Evolutionary conservation across 2,888 invertebrate genomes (phyloP), one percentile per base, ranked within the genome.

Genomic region (Agriotes lineatus): DNA sequence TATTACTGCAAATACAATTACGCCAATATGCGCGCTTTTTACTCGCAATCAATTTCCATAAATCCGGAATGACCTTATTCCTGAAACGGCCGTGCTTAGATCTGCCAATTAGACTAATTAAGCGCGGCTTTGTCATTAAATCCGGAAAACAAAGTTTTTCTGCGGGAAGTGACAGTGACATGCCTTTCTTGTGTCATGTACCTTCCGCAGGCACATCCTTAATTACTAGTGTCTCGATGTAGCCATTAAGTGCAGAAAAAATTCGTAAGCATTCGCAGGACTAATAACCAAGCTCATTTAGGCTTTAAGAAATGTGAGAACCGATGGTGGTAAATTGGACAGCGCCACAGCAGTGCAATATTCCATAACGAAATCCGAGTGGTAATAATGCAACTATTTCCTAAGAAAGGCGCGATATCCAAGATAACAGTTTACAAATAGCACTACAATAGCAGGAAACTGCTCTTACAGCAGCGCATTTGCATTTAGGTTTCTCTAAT

Each of bases 401-500:
- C 33, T 52, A 52, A 52, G 52, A 52, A 52, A 52, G 33, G 9
- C 25, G 48, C 18, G 52, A 52, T 52, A 16, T 6, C 10, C n/a
- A 50, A 50, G 50, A 50, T 50, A 50, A 33, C 50, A 45, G 25
- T 33, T 50, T 50, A 50, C 50, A 50, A 50, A 50, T 33, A 25
- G 33, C n/a, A 33, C 20, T 14, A 58, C 58, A 58, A 58, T 58
- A 42, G 58, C 35, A 58, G 58, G 58, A 58, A 58, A 39, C 58
- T 9, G 37, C 30, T 50, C 50, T 58, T 58, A 25, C 58, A 19
- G 30, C 39, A 58, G 39, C 50, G 16, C 10, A 58, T 58, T 58
- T 58, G 58, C 58, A 58, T 58, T 58, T 44, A 58, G 58, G 58
- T 58, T 22, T 58, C 58, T 42, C 44, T 58, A 58, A 58, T 58